A percentile compares a stretch with the other conserved stretches of the same genome.
Evolutionary conservation across 2,888 invertebrate genomes (phyloP).

Genomic region (Oxystoma pomonae): DNA sequence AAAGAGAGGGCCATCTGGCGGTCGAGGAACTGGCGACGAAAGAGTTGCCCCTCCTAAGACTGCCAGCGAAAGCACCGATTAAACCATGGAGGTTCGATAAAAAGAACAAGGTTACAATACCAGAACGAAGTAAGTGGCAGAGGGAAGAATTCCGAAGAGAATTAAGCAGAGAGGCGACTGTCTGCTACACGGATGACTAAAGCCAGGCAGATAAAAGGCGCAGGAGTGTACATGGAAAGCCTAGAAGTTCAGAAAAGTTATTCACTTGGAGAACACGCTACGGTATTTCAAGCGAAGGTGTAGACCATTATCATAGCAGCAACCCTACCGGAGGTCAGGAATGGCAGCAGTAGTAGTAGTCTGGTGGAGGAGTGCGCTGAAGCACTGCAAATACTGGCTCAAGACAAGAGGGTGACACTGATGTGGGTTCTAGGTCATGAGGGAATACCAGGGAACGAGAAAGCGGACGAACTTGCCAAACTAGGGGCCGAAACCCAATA

Average conservation of each 20-base stretch:
- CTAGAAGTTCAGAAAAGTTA: neutral
- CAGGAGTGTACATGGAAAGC: neutral
- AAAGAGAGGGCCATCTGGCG: no score
- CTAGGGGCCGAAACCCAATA: no score
- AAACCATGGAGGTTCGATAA: no score
- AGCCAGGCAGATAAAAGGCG: no score
- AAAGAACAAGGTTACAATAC: no score
- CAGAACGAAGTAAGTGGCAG: no score
- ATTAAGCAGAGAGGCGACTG: no score
- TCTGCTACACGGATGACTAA: no score
- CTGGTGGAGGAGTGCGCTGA: neutral
- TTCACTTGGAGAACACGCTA: neutral
- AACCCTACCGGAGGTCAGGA: neutral
- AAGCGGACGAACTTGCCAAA: neutral
- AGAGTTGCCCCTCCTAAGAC: no score
- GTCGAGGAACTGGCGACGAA: no score
- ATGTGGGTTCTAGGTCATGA: neutral
- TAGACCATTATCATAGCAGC: neutral
- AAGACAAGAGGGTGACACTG: neutral
- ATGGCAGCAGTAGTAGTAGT: neutral
- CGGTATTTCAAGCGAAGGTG: neutral
- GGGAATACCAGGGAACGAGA: neutral
- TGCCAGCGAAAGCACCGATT: no score
- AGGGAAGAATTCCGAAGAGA: no score
- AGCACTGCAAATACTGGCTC: neutral